Evolutionary conservation across 2,113 vertebrate species (phyloP), one percentile per base, ranked within the genome.

Genomic region (Cricetomys ansorgei): DNA sequence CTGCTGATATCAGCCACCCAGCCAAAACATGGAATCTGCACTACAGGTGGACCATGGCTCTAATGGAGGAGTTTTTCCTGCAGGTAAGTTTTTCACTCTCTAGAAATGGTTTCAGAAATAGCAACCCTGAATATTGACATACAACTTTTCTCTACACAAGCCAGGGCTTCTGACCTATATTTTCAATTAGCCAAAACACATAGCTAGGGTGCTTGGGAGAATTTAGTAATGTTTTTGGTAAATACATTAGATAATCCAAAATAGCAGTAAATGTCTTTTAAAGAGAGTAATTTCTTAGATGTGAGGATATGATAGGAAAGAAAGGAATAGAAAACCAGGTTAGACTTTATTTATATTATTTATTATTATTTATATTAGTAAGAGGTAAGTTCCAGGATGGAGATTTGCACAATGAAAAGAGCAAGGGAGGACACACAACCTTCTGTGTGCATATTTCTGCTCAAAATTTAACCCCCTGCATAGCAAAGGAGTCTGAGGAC

Each of bases 41-140:
- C 96, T 98, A 99, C 89, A 98, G 99, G 81, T 99, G 99, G 99
- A 99, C 99, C 92, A 99, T 98, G 96, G 99, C 99, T 48, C 98
- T 99, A 67, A 99, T 99, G 98, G 99, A 99, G 98, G 99, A 99
- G 98, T 99, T 99, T 97, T 99, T 99, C 98, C 98, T 98, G 98
- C 99, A 99, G 99, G 99, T 99, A 96, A 95, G 72, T 92, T 96
- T 97, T 98, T 97, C 50, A 93, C 92, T 96, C 92, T 95, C 89
- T 57, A 11, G 65, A 89, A 48, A 85, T 80, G 9, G 48, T 73
- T 93, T 43, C 55, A 7, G 37, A 72, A 96, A 87, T 19, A 48
- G 64, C 65, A 17, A 85, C 69, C 89, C 1, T 31, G 21, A 3
- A 12, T 90, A 27, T 55, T 45, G 45, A 75, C 4, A 10, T 31